Evolutionary conservation across 1,140 invertebrate species (phyloP), one percentile per base, ranked within the genome.

Genomic region (Philaenus spumarius): DNA sequence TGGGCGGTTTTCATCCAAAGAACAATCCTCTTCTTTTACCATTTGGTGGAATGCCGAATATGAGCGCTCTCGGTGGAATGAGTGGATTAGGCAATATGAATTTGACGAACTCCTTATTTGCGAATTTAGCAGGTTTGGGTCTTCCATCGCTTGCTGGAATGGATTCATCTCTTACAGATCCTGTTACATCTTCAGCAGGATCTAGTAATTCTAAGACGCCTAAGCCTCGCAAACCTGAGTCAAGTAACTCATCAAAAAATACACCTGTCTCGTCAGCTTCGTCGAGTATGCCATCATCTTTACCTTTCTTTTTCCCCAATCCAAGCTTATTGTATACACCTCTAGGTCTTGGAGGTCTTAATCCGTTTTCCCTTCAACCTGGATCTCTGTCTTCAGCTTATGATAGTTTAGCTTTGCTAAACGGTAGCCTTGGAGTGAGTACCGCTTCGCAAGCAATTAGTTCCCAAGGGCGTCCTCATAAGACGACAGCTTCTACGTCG

Each of bases 271-370:
- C 73, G 3, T 70, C 70, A 11, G 67, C 69, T 15, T 66, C 69
- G 23, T 66, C 68, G 5, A 69, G 60, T 62, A 59, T 50, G 55
- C 65, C 67, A 14, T 69, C 62, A 30, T 67, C 67, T 22, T 63
- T 93, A 65, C 91, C 91, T 6, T 93, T 93, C 73, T 85, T 94
- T 59, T 93, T 93, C 69, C 87, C 90, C 7, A 92, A 91, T 77
- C 90, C 90, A 12, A 86, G 89, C 70, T 77, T 95, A 60, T 71
- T 94, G 24, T 94, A 94, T 69, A 89, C 89, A 20, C 90, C 89
- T 39, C 72, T 94, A 34, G 89, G 89, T 6, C 74, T 94, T n/a
- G 86, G 89, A 58, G 83, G 87, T 11, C 73, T 92, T 24, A 89
- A 87, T 75, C 89, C 89, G 11, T 92, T 93, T 67, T 83, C 87